phyloP scores from a whole-genome alignment of 2,113 vertebrate genomes.

The Egretta garzetta region DNA sequence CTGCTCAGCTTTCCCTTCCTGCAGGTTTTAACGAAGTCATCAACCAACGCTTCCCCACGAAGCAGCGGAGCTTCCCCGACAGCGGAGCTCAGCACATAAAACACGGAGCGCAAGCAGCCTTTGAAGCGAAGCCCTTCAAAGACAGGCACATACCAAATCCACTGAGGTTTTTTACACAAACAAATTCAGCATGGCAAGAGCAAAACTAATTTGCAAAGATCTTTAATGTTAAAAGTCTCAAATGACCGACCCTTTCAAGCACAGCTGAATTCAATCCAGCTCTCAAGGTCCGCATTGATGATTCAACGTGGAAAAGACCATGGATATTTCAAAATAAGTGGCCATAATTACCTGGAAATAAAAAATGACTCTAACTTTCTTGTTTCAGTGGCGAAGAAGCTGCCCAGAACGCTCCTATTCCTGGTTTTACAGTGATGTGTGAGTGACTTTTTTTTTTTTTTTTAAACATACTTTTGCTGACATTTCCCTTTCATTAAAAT shows the following conservation, averaged over 20 bases:
- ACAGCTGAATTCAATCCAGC: slow-evolving; percentile 11
- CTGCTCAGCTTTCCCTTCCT: background rate
- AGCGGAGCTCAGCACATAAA: background rate
- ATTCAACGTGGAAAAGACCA: background rate
- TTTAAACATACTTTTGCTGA: slow-evolving; percentile 7
- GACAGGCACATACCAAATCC: background rate
- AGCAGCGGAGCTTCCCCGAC: background rate
- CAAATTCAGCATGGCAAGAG: slow-evolving; percentile 28
- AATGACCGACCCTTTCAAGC: background rate
- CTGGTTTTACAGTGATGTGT: background rate
- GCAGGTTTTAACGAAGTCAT: background rate
- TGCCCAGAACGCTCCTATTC: background rate
- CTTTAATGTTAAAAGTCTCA: slow-evolving; percentile 5
- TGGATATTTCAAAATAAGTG: background rate
- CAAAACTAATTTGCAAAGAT: slow-evolving; percentile 37
- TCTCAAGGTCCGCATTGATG: background rate
- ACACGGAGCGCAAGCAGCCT: background rate
- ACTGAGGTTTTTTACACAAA: slow-evolving; percentile 28
- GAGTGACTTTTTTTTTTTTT: background rate
- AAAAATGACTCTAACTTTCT: background rate
- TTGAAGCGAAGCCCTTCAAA: slow-evolving; percentile 36
- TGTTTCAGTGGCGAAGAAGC: background rate
- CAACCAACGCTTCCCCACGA: background rate
- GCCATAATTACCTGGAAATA: background rate
- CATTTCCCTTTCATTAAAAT: slow-evolving; percentile 24